Conservation (phyloP, 1,140 invertebrate species). For the Drosophila quadrilineata region DNA sequence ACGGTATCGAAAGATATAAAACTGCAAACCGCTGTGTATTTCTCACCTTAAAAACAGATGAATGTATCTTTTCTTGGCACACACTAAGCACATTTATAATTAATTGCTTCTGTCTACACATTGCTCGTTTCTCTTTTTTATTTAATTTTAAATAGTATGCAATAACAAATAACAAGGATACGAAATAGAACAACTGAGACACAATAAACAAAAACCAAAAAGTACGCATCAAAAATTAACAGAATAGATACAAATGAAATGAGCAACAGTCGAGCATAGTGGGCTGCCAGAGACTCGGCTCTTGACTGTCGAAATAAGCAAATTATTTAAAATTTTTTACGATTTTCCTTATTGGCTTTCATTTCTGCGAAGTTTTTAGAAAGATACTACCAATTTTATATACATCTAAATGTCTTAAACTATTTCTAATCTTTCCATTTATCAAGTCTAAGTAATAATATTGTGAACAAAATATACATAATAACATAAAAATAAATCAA, state of each 20-base stretch:
- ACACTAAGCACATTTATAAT: constrained; percentile 41
- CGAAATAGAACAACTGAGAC: no score
- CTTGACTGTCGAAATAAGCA: no score
- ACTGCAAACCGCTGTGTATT: constrained; percentile 6
- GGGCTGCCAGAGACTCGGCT: constrained; percentile 2
- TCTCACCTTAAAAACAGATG: constrained; percentile 21
- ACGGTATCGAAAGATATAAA: no score
- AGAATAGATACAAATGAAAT: constrained; percentile 12
- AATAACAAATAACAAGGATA: constrained; percentile 63
- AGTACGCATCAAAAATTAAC: constrained; percentile 16
- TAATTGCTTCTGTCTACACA: constrained; percentile 50
- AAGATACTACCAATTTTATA: no score
- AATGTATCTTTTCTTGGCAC: constrained; percentile 16
- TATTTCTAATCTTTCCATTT: no score
- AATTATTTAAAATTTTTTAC: no score
- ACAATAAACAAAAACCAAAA: constrained; percentile 15
- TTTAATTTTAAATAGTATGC: constrained; percentile 32
- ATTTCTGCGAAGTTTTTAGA: no score
- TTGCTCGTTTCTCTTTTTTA: not conserved
- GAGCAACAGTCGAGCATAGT: not conserved
- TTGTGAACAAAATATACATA: no score
- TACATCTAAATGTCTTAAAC: no score
- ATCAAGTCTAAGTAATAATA: no score
- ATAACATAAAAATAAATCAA: constrained; percentile 8
- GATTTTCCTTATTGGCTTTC: no score